Evolutionary conservation across 2,888 invertebrate genomes (phyloP).

Genomic region (Xestia c-nigrum): DNA sequence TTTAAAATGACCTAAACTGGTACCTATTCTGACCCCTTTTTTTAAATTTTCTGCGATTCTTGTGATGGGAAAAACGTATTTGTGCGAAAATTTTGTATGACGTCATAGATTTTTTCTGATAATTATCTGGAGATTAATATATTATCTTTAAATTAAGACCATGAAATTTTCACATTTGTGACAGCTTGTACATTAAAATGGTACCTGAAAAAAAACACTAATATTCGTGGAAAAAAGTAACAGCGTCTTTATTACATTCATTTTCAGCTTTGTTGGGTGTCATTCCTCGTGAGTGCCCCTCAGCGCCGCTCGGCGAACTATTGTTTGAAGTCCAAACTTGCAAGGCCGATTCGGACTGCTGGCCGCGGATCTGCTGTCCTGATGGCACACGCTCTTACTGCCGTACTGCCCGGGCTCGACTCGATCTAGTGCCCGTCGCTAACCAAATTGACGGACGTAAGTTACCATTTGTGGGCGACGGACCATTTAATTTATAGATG

Average conservation of each 20-base stretch:
- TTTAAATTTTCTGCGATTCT: no score
- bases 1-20: no score
- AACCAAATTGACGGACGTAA: constrained; percentile 92
- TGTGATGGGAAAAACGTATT: no score
- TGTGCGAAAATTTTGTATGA: no score
- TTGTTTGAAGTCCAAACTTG: constrained; percentile 93
- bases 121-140: no score
- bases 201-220: no score
- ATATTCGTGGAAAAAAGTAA: no score
- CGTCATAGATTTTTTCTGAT: no score
- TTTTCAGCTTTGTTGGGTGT: constrained; percentile 92
- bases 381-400: constrained; percentile 93
- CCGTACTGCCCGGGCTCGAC: constrained; percentile 92
- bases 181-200: no score
- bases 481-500: background rate
- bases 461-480: constrained; percentile 64
- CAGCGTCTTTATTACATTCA: background rate
- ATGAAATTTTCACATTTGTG: no score
- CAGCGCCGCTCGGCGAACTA: constrained; percentile 92
- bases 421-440: constrained; percentile 92
- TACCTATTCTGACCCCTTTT: no score
- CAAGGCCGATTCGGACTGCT: constrained; percentile 92
- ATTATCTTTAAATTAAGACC: no score
- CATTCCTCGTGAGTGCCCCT: constrained; percentile 93
- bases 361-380: constrained; percentile 94